A percentile compares a stretch with the other conserved stretches of the same genome.
Evolutionary conservation across 2,888 invertebrate species (phyloP).

Genomic region (Dastarcus helophoroides): DNA sequence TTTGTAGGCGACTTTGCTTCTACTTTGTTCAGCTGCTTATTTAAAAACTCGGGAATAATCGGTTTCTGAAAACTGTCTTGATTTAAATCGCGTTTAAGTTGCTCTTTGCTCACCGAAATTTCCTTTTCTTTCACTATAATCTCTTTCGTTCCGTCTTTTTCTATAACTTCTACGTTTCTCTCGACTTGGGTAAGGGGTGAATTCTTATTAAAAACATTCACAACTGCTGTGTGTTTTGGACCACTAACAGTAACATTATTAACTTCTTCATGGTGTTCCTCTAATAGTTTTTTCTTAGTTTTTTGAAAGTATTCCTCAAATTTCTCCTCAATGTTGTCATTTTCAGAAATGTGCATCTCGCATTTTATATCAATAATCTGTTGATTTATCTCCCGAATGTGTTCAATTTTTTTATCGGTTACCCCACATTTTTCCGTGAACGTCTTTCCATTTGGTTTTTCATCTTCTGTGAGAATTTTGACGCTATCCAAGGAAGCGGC

Average conservation of each 20-base stretch:
- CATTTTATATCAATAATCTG: conserved; percentile 8
- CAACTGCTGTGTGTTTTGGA: conserved; percentile 31
- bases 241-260: conserved; percentile 27
- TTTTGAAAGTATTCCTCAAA: conserved; percentile 5
- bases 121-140: conserved; percentile 30
- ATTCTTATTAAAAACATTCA: conserved; percentile 18
- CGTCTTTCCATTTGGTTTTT: background rate
- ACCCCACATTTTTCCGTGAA: background rate
- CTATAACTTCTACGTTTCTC: conserved; percentile 9
- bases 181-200: conserved; percentile 6
- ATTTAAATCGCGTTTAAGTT: conserved; percentile 43
- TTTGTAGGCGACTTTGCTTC: conserved; percentile 51
- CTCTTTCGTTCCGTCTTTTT: conserved; percentile 20
- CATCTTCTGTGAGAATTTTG: conserved; percentile 38
- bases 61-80: conserved; percentile 35
- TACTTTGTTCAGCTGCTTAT: conserved; percentile 59
- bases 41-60: conserved; percentile 54
- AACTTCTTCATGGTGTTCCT: conserved; percentile 4
- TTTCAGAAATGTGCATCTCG: conserved; percentile 6
- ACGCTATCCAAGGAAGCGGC: conserved; percentile 46
- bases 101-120: conserved; percentile 45
- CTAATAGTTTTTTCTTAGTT: conserved; percentile 6
- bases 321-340: conserved; percentile 8
- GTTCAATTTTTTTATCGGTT: conserved; percentile 6
- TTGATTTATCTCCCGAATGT: conserved; percentile 6